A percentile compares a stretch with the other conserved stretches of the same genome.
These are phyloP conservation scores for Sinopyrophorus schimmeli DNA, from an alignment of 2,888 invertebrate species.

Conservation along the genomic window DNA sequence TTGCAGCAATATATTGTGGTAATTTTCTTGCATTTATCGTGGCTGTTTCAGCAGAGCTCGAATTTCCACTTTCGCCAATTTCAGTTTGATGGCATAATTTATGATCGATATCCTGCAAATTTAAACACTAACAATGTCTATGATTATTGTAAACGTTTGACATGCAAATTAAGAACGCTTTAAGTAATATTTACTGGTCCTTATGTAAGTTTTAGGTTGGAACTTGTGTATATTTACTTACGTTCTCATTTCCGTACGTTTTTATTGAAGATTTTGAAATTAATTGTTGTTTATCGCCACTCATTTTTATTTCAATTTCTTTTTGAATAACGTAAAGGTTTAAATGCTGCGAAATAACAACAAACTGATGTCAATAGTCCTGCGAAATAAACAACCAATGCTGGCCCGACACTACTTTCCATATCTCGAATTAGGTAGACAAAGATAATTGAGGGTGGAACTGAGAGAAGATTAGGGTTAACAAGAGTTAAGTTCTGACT, in stretches of 20 bases:
- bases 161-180: not conserved
- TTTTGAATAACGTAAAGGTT: not conserved
- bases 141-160: too few species aligned
- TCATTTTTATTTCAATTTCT: slow-evolving; percentile 3
- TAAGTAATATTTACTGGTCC: not conserved
- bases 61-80: slow-evolving; percentile 11
- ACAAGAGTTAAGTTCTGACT: too few species aligned
- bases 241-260: not conserved
- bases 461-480: too few species aligned
- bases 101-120: slow-evolving; percentile 3
- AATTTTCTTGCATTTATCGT: slow-evolving; percentile 51
- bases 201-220: not conserved
- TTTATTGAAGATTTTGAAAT: slow-evolving; percentile 6
- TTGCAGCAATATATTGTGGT: slow-evolving; percentile 68
- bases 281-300: slow-evolving; percentile 11
- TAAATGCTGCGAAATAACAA: not conserved
- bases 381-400: not conserved
- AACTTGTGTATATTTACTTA: not conserved
- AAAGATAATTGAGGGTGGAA: not conserved
- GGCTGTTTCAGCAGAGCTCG: not conserved
- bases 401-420: too few species aligned
- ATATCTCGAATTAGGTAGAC: not conserved
- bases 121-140: not conserved
- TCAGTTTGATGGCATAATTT: not conserved
- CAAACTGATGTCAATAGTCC: not conserved